Percentiles rank a stretch among this genome's conserved stretches.
These are phyloP conservation scores for Tor tambroides DNA, from an alignment of 2,113 vertebrate genomes.

Conservation along the genomic window DNA sequence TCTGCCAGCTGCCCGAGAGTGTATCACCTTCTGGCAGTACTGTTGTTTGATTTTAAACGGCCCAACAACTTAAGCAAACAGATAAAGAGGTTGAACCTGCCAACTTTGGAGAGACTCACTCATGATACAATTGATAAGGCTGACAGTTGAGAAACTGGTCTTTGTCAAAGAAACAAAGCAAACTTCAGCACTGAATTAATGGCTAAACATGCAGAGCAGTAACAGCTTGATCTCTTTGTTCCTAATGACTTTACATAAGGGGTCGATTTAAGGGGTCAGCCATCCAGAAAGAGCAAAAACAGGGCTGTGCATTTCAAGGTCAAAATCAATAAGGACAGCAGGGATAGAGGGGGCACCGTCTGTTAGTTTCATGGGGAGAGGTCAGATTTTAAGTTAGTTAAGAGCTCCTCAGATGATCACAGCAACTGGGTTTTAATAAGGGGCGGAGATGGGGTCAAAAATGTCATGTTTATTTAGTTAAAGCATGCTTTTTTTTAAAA, in stretches of 20 bases:
- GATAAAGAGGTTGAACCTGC: constrained; percentile 48
- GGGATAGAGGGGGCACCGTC: constrained; percentile 27
- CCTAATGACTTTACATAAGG: constrained; percentile 73
- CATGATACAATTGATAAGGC: constrained; percentile 17
- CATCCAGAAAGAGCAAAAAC: constrained; percentile 62
- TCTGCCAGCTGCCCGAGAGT: neutral
- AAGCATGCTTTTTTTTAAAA: neutral
- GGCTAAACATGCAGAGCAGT: neutral
- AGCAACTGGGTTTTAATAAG: neutral
- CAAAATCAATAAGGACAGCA: constrained; percentile 48
- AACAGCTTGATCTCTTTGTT: constrained; percentile 53
- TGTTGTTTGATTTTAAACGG: constrained; percentile 51
- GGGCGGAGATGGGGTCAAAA: neutral
- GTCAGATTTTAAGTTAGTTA: constrained; percentile 15
- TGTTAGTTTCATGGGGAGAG: constrained; percentile 18
- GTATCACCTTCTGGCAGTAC: constrained; percentile 59
- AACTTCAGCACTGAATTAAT: neutral
- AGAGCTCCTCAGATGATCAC: neutral
- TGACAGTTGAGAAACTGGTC: neutral
- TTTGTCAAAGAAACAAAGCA: constrained; percentile 3
- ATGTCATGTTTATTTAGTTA: neutral
- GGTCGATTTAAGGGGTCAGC: constrained; percentile 67
- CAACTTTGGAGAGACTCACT: constrained; percentile 9
- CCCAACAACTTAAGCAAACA: constrained; percentile 59
- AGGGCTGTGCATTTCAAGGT: constrained; percentile 32